phyloP scores from a whole-genome alignment of 35 echinoderm and acorn worm genomes.

The Heliocidaris erythrogramma region DNA sequence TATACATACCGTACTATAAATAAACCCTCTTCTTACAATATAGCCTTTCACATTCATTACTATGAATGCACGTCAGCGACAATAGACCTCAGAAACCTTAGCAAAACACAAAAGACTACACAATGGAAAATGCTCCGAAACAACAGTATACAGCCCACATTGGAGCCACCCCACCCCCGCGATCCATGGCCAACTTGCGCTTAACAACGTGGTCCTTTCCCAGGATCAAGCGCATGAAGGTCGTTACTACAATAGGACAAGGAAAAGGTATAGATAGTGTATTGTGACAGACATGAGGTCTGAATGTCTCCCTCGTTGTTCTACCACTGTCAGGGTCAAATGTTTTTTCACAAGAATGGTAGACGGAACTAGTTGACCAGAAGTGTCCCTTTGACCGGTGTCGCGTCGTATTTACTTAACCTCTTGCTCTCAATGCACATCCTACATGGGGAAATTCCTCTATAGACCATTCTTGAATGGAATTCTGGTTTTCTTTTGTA shows the following conservation, averaged over 20 bases:
- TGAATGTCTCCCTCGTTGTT: conserved; percentile 9
- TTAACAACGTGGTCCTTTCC: not conserved
- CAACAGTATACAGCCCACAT: not conserved
- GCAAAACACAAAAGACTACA: not conserved
- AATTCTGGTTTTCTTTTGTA: not conserved
- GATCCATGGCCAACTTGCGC: not conserved
- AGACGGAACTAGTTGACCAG: not conserved
- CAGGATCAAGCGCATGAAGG: not conserved
- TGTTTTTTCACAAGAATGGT: not conserved
- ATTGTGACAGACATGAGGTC: not conserved
- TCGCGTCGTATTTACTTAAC: not conserved
- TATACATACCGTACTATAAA: not conserved
- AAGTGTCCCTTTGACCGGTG: not conserved
- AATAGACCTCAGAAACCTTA: not conserved
- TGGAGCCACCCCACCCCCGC: not conserved
- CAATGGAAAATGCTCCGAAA: not conserved
- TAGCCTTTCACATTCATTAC: not conserved
- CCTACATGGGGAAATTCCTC: not conserved
- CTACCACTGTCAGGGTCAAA: not conserved
- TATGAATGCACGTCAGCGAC: not conserved
- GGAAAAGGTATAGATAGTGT: not conserved
- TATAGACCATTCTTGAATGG: not conserved
- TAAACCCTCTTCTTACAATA: not conserved
- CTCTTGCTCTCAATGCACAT: not conserved
- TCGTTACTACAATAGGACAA: not conserved